A percentile compares a stretch with the other conserved stretches of the same genome.
Conservation (phyloP, 2,797 vertebrate genomes). For the Ataeniobius toweri region DNA sequence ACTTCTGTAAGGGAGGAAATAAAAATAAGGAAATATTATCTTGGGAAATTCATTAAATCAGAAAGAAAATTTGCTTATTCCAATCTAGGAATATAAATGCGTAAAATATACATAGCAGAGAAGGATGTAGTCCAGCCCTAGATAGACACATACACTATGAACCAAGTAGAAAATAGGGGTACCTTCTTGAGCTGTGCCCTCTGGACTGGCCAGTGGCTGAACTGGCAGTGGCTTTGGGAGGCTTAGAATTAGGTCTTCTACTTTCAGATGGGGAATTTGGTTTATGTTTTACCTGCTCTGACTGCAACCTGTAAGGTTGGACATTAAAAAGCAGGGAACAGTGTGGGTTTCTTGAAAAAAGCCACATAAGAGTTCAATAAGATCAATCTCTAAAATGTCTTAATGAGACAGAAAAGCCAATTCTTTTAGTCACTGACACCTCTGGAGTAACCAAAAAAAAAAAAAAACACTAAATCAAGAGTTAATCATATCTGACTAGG, state of each 20-base stretch:
- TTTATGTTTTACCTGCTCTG: constrained; percentile 99
- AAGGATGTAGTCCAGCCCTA: constrained; percentile 28
- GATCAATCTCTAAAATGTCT: constrained; percentile 42
- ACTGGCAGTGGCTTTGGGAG: constrained; percentile 97
- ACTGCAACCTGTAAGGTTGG: constrained; percentile 97
- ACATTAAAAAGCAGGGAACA: constrained; percentile 81
- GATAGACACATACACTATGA: constrained; percentile 58
- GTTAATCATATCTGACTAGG: constrained; percentile 26
- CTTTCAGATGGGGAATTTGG: constrained; percentile 98
- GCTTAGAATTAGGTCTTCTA: constrained; percentile 98
- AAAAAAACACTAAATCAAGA: constrained; percentile 27
- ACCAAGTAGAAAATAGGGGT: constrained; percentile 81
- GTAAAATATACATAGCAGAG: constrained; percentile 18
- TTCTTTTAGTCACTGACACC: constrained; percentile 28
- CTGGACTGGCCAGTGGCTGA: constrained; percentile 95
- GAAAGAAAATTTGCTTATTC: constrained; percentile 21
- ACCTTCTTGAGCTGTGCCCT: constrained; percentile 99
- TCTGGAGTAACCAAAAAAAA: constrained; percentile 14
- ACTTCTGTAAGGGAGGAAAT: constrained; percentile 83
- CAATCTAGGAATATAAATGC: constrained; percentile 24
- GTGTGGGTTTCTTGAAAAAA: constrained; percentile 58
- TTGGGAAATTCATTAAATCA: constrained; percentile 19
- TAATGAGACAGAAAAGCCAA: constrained; percentile 9
- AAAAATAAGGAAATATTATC: constrained; percentile 42
- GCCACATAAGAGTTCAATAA: constrained; percentile 38